These are phyloP conservation scores for Erebia palarica DNA, from an alignment of 2,888 invertebrate genomes.

Conservation along the genomic window DNA sequence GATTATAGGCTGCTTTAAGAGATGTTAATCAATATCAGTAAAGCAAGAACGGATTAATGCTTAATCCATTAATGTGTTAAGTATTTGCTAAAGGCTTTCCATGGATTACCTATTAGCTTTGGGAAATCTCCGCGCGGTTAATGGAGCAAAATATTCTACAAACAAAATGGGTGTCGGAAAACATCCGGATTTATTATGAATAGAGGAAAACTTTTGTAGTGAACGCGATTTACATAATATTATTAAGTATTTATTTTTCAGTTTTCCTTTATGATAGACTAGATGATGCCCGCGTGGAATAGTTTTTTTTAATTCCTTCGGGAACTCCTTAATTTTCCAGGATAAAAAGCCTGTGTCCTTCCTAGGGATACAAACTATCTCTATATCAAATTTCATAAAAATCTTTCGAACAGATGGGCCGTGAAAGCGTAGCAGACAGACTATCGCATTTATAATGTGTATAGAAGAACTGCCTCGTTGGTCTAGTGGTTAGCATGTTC, in stretches of 20 bases:
- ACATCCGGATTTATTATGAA: background rate
- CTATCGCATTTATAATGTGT: too few relatives aligned
- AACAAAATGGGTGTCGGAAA: background rate
- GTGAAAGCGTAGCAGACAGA: too few relatives aligned
- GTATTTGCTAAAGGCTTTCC: background rate
- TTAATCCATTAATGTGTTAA: slow-evolving; percentile 12
- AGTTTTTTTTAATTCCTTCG: too few relatives aligned
- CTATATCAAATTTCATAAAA: too few relatives aligned
- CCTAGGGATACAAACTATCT: too few relatives aligned
- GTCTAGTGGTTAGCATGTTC: too few relatives aligned
- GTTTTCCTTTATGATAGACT: background rate
- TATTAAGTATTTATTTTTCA: background rate
- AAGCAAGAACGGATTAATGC: background rate
- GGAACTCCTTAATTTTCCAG: too few relatives aligned
- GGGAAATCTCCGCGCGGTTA: background rate
- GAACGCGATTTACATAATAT: background rate
- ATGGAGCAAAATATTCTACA: background rate
- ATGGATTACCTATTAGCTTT: background rate
- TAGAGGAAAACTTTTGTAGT: background rate
- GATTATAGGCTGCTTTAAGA: background rate
- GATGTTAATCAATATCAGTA: slow-evolving; percentile 1
- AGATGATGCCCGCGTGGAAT: background rate
- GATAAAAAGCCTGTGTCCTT: too few relatives aligned
- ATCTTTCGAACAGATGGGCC: too few relatives aligned
- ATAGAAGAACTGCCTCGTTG: too few relatives aligned